These are phyloP conservation scores for Allacma fusca DNA, from an alignment of 2,888 invertebrate species.

Conservation along the genomic window DNA sequence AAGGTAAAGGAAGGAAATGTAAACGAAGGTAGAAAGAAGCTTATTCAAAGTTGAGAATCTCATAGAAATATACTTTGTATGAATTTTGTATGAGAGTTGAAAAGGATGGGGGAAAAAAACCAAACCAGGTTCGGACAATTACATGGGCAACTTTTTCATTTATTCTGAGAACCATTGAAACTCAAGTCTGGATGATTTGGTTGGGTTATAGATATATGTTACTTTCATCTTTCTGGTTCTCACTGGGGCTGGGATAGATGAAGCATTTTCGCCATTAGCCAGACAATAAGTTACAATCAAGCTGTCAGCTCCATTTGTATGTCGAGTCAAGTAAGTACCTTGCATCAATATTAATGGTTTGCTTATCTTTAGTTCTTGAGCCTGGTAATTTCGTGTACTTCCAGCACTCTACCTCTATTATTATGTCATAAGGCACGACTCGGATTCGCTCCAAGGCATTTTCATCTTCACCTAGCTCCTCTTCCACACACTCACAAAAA, in stretches of 20 bases:
- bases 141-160: conserved; percentile 24
- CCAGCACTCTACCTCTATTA: conserved; percentile 32
- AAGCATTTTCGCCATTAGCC: conserved; percentile 34
- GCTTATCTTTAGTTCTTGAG: conserved; percentile 38
- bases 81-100: conserved; percentile 8
- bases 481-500: neutral
- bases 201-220: neutral
- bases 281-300: conserved; percentile 44
- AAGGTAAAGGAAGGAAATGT: neutral
- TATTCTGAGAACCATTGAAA: conserved; percentile 18
- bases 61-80: conserved; percentile 15
- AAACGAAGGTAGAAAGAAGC: conserved; percentile 5
- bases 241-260: neutral
- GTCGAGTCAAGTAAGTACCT: conserved; percentile 22
- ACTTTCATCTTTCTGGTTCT: conserved; percentile 7
- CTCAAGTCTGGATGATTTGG: conserved; percentile 18
- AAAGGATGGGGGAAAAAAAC: neutral
- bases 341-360: conserved; percentile 40
- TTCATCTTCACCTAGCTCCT: conserved; percentile 18
- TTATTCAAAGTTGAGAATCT: conserved; percentile 13
- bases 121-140: conserved; percentile 22
- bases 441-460: conserved; percentile 6
- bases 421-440: conserved; percentile 45
- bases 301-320: conserved; percentile 43
- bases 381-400: conserved; percentile 33